phyloP scores from a whole-genome alignment of 2,113 vertebrate species.

The Colaptes auratus region DNA sequence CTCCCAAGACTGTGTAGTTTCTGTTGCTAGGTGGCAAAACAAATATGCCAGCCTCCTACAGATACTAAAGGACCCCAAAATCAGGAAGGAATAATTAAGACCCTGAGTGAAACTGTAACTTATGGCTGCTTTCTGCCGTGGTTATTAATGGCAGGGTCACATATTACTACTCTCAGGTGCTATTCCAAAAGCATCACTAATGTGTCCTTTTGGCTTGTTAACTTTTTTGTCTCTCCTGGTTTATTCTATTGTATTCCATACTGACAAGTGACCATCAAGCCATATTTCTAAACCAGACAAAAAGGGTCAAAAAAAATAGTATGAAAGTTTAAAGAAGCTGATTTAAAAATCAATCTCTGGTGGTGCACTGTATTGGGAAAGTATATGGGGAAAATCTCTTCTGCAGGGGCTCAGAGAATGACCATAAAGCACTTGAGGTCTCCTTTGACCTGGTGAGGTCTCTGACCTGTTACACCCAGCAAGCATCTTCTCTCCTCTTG shows the following conservation, averaged over 20 bases:
- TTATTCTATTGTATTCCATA: no score
- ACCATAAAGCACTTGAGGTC: background rate
- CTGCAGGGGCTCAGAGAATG: background rate
- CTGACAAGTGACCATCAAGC: background rate
- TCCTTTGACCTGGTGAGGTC: background rate
- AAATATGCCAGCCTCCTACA: background rate
- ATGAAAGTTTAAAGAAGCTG: background rate
- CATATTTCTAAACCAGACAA: background rate
- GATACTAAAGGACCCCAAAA: background rate
- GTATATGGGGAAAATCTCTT: background rate
- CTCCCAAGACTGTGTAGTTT: background rate
- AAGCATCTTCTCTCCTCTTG: background rate
- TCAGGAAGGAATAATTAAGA: background rate
- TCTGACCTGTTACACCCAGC: background rate
- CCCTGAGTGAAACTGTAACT: background rate
- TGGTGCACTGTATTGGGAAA: background rate
- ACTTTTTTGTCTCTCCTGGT: background rate
- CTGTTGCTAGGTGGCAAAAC: background rate
- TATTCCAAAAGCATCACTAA: background rate
- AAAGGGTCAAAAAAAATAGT: background rate
- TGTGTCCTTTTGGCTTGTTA: background rate
- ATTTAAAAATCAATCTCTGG: background rate
- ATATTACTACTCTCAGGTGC: background rate
- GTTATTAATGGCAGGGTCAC: background rate
- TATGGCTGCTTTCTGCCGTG: background rate